phyloP scores from a whole-genome alignment of 2,888 invertebrate species.

The Orchesella flavescens region DNA sequence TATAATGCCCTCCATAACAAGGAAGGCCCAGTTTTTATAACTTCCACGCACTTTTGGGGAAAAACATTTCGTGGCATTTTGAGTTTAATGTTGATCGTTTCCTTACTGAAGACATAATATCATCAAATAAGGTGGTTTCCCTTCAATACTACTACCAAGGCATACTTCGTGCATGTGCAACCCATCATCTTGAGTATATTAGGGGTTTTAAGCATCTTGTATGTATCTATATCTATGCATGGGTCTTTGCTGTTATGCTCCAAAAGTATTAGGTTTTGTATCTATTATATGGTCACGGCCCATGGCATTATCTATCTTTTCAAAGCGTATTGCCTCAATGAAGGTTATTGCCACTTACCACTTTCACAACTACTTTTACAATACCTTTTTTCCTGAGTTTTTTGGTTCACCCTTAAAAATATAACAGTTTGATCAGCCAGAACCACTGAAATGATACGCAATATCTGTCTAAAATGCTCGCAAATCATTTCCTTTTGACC shows the following conservation, averaged over 20 bases:
- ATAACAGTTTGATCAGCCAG: neutral
- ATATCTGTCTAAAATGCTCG: slow-evolving; percentile 45
- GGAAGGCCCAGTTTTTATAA: neutral
- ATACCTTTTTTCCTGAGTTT: slow-evolving; percentile 12
- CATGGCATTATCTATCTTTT: slow-evolving; percentile 49
- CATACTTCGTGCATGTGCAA: slow-evolving; percentile 21
- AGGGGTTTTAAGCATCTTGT: neutral
- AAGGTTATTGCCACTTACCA: slow-evolving; percentile 56
- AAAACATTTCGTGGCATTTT: slow-evolving; percentile 43
- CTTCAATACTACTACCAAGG: neutral
- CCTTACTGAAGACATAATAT: slow-evolving; percentile 29
- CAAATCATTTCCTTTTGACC: slow-evolving; percentile 44
- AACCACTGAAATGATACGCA: slow-evolving; percentile 32
- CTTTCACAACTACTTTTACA: slow-evolving; percentile 52
- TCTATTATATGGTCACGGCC: slow-evolving; percentile 34
- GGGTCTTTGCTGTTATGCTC: neutral
- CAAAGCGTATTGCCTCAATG: slow-evolving; percentile 45
- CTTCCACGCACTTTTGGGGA: slow-evolving; percentile 28
- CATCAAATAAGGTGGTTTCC: slow-evolving; percentile 25
- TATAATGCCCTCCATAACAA: slow-evolving; percentile 22
- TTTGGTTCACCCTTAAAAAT: slow-evolving; percentile 15
- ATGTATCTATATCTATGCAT: neutral
- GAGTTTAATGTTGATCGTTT: slow-evolving; percentile 40
- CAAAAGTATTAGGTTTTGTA: neutral
- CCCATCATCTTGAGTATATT: slow-evolving; percentile 16